Percentiles rank a stretch among this genome's conserved stretches.
Conservation (phyloP, 2,888 invertebrate species). For the Meloe dianella region DNA sequence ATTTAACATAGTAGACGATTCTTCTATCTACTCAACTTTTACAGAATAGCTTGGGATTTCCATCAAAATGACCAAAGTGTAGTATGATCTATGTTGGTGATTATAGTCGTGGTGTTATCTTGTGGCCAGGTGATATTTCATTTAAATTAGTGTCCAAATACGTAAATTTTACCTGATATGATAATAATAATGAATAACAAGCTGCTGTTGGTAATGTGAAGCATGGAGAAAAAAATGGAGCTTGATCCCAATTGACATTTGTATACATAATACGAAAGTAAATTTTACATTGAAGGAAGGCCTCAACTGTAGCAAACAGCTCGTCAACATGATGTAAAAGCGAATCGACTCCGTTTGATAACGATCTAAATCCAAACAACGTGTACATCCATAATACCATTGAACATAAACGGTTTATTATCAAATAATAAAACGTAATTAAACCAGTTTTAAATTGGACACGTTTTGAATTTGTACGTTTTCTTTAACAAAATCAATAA, state of each 20-base stretch:
- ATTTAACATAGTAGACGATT: not conserved
- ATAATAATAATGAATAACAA: slow-evolving; percentile 12
- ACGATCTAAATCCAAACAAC: slow-evolving; percentile 27
- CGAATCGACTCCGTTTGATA: slow-evolving; percentile 25
- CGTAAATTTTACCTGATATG: slow-evolving; percentile 16
- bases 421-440: slow-evolving; percentile 30
- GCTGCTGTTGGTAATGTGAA: slow-evolving; percentile 13
- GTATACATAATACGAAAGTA: slow-evolving; percentile 23
- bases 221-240: slow-evolving; percentile 11
- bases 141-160: slow-evolving; percentile 11
- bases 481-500: not conserved
- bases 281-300: slow-evolving; percentile 17
- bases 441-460: slow-evolving; percentile 29
- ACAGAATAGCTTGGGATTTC: not conserved
- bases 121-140: slow-evolving; percentile 9
- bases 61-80: not conserved
- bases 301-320: slow-evolving; percentile 12
- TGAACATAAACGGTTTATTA: slow-evolving; percentile 26
- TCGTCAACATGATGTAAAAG: slow-evolving; percentile 26
- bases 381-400: too few relatives aligned
- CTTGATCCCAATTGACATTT: slow-evolving; percentile 17
- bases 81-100: not conserved
- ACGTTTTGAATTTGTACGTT: slow-evolving; percentile 31
- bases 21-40: not conserved
- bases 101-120: not conserved